Evolutionary conservation across 2,888 invertebrate genomes (phyloP).

Genomic region (Cryptocheilus praepositus): DNA sequence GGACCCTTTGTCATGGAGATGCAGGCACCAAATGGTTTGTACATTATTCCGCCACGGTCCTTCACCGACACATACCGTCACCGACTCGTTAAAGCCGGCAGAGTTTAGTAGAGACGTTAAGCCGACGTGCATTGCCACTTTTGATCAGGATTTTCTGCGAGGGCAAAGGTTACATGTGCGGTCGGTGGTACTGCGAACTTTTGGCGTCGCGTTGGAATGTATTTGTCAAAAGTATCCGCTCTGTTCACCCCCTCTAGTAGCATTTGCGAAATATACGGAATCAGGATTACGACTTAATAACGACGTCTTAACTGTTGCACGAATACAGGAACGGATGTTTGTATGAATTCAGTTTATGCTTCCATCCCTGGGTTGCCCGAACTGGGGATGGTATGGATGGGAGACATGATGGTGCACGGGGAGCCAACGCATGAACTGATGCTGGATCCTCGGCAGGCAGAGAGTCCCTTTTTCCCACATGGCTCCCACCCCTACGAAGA

Average conservation of each 20-base stretch:
- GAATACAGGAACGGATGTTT: constrained; percentile 64
- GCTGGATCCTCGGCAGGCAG: constrained; percentile 71
- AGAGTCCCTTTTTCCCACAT: constrained; percentile 70
- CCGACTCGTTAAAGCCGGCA: too few species aligned
- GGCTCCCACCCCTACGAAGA: constrained; percentile 69
- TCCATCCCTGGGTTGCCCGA: constrained; percentile 78
- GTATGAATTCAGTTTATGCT: constrained; percentile 70
- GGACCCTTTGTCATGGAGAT: constrained; percentile 74
- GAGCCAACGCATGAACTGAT: constrained; percentile 71
- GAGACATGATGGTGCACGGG: constrained; percentile 75
- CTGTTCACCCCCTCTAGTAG: too few species aligned
- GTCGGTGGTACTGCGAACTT: constrained; percentile 34
- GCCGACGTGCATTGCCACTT: too few species aligned
- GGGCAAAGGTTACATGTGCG: constrained; percentile 44
- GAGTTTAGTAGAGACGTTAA: too few species aligned
- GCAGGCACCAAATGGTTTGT: constrained; percentile 75
- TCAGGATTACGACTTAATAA: constrained; percentile 2
- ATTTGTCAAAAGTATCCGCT: constrained; percentile 1
- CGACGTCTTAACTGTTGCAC: constrained; percentile 48
- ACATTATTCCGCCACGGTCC: constrained; percentile 24
- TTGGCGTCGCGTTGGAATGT: constrained; percentile 41
- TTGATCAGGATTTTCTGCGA: constrained; percentile 10
- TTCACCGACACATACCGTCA: too few species aligned
- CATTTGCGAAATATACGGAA: neutral
- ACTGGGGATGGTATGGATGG: constrained; percentile 84